Evolutionary conservation across 2,888 invertebrate species (phyloP), one percentile per base, ranked within the genome.

Genomic region (Lasioglossum leucozonium): DNA sequence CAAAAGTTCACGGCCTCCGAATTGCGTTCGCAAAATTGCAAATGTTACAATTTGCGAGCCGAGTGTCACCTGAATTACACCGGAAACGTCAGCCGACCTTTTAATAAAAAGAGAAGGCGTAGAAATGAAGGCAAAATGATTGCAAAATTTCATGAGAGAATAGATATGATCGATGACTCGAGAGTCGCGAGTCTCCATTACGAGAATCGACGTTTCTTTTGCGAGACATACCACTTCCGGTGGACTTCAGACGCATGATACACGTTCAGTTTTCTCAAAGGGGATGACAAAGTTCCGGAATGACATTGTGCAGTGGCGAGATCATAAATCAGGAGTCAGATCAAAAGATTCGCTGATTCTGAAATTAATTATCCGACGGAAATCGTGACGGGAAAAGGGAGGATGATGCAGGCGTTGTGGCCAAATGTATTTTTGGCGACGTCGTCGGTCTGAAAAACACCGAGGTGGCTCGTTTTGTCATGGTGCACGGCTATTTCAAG

Each of bases 401-500:
- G 82, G 72, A 76, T 82, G 72, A 76, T 82, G 81, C 30, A 72
- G 84, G 82, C 75, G 55, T 42, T 37, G 81, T 74, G 82, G 89
- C 87, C 86, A 90, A 90, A 85, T 87, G 79, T 89, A 90, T 89
- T 90, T 90, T 84, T 80, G 85, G 81, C 72, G 11, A 18, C 71
- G 42, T n/a, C 73, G 51, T 30, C 67, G 16, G 71, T 16, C 62
- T n/a, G 65, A 72, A 84, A 58, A 42, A n/a, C 74, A 16, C 62
- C 81, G 26, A 37, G 72, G 22, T 78, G 72, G 30, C 44, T 81
- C 22, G 34, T 69, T 77, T 81, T 71, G 30, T 81, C 58, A 83
- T 77, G 67, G 37, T 71, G 73, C 37, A 44, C 26, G 44, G 67
- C 47, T 81, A 81, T 81, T 81, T 84, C 74, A 22, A 55, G 76